Percentiles rank a stretch among this genome's conserved stretches.
These are phyloP conservation scores for Sebastes melanostomus DNA, from an alignment of 2,797 vertebrate genomes.

Conservation along the genomic window DNA sequence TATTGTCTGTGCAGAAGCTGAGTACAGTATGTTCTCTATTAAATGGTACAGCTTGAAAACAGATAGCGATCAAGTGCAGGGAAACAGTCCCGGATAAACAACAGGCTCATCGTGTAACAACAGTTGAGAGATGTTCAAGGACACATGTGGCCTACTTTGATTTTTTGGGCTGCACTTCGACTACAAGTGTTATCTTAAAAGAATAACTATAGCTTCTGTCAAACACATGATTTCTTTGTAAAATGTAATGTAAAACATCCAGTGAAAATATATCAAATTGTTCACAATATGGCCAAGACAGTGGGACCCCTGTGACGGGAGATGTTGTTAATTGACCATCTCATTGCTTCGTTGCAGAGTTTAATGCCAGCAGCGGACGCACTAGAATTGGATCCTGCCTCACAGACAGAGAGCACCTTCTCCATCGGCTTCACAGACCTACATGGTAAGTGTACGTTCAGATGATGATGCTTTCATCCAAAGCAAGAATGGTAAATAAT, in stretches of 20 bases:
- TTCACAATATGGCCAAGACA: background rate
- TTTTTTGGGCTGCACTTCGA: background rate
- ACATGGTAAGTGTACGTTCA: slow-evolving; percentile 78
- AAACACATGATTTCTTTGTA: background rate
- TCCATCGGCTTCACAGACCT: slow-evolving; percentile 88
- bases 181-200: background rate
- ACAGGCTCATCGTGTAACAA: slow-evolving; percentile 11
- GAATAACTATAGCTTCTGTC: background rate
- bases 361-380: slow-evolving; percentile 74
- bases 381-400: slow-evolving; percentile 46
- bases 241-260: background rate
- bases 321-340: background rate
- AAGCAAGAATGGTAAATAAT: background rate
- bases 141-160: slow-evolving; percentile 1
- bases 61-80: slow-evolving; percentile 9
- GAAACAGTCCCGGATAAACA: slow-evolving; percentile 27
- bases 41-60: slow-evolving; percentile 26
- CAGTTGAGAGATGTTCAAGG: slow-evolving; percentile 8
- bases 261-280: background rate
- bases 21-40: slow-evolving; percentile 12
- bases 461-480: background rate
- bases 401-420: slow-evolving; percentile 70
- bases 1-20: background rate
- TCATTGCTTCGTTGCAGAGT: slow-evolving; percentile 77
- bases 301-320: background rate